Base-by-base conservation (phyloP, 2,888 invertebrate genomes). In the Nineta flava region DNA sequence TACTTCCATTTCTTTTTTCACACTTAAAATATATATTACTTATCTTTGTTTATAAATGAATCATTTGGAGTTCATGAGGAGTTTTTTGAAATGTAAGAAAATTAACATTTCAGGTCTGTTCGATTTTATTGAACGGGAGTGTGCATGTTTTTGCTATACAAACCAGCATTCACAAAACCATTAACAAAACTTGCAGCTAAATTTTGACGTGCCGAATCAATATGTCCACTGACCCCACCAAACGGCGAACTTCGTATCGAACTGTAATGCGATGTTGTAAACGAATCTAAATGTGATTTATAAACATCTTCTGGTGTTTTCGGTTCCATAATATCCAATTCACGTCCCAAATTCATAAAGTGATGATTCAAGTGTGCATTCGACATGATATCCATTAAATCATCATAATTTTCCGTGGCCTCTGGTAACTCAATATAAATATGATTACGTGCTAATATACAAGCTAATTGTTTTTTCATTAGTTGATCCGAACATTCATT, bases 291-390 rank as follows among this genome's bases (percentile, higher is more conserved):
- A 77, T 97, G 96, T 0, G 90, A 87, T 68, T 99, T 99, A 71
- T 97, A 99, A 10, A 99, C 95, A 63, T 97, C 97, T 65, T 99
- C 97, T 0, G 99, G 99, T 1, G 90, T 86, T 71, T 99, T 99
- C 0, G 99, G 94, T 64, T 99, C 97, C 87, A 97, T 88, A 56
- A 99, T 95, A 65, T 99, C 99, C 59, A 99, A 75, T 74, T 99
- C 99, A 66, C 96, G 79, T 3, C 85, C 97, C 54, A 99, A 72
- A 58, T 87, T 88, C 32, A 92, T 71, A 66, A 96, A 99, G 63
- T 95, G 87, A 56, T 87, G 85, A 65, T 90, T 96, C 54, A 99
- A 76, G 59, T 94, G 86, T 2, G 87, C 81, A 69, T 99, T 99
- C 2, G 91, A 87, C 72, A 97, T 85, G 55, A 99, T 93, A 59